phyloP scores from a whole-genome alignment of 2,888 invertebrate species.

The Villa cingulata region DNA sequence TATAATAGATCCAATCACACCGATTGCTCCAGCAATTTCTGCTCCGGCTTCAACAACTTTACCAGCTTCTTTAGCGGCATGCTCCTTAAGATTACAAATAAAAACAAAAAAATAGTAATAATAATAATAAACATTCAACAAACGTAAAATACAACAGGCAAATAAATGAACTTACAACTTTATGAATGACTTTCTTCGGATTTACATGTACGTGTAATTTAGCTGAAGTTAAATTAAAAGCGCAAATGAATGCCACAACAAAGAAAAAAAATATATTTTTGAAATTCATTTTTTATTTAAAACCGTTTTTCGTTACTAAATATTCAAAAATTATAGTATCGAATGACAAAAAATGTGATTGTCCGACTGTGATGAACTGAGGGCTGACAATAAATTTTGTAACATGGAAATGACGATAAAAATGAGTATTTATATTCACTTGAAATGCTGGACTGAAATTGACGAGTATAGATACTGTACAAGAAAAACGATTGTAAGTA shows the following conservation, averaged over 20 bases:
- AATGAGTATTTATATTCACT: too few species aligned
- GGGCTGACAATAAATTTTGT: too few species aligned
- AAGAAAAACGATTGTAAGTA: too few species aligned
- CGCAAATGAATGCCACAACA: not conserved
- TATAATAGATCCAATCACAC: not conserved
- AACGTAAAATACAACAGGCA: too few species aligned
- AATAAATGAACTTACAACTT: not conserved
- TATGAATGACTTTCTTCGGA: not conserved
- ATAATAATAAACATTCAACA: too few species aligned
- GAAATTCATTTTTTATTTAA: not conserved
- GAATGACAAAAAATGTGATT: too few species aligned
- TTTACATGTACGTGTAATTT: not conserved
- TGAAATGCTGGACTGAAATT: too few species aligned
- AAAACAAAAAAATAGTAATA: not conserved
- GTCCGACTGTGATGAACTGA: too few species aligned
- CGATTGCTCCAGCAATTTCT: not conserved
- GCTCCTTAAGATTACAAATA: not conserved
- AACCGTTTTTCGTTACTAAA: too few species aligned
- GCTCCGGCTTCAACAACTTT: not conserved
- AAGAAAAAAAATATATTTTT: not conserved
- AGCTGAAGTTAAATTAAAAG: not conserved
- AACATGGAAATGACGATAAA: too few species aligned
- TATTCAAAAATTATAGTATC: too few species aligned
- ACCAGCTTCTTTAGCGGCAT: not conserved
- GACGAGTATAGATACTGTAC: too few species aligned